These are phyloP conservation scores for Metalampra italica DNA, from an alignment of 2,888 invertebrate genomes.

Conservation along the genomic window DNA sequence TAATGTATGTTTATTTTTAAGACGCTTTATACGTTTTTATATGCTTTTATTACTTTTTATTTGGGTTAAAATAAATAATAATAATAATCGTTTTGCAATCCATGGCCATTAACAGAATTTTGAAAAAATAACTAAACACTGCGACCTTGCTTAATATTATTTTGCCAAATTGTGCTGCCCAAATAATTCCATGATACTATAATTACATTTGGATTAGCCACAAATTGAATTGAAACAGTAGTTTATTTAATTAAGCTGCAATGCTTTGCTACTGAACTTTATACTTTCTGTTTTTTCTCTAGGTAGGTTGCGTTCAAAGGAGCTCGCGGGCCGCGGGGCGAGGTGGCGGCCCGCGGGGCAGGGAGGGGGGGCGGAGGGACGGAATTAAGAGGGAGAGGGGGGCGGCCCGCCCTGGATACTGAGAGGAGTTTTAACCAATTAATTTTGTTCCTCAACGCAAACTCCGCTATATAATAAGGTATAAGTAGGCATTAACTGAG, in stretches of 20 bases:
- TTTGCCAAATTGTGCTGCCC: too few species aligned
- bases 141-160: too few species aligned
- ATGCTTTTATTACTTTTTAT: too few species aligned
- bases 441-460: constrained; percentile 80
- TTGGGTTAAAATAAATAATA: too few species aligned
- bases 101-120: too few species aligned
- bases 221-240: constrained; percentile 7
- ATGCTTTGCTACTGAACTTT: constrained; percentile 61
- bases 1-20: too few species aligned
- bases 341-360: constrained; percentile 29
- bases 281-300: constrained; percentile 79
- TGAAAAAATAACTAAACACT: too few species aligned
- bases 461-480: constrained; percentile 79
- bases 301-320: constrained; percentile 79
- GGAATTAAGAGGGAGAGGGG: constrained; percentile 72
- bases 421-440: constrained; percentile 81
- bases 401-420: constrained; percentile 75
- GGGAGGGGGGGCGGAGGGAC: constrained; percentile 40
- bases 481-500: constrained; percentile 78
- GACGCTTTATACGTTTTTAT: too few species aligned
- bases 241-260: constrained; percentile 69
- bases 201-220: too few species aligned
- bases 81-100: too few species aligned
- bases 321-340: constrained; percentile 59
- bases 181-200: too few species aligned